phyloP scores from a whole-genome alignment of 2,888 invertebrate genomes.

The Tinea semifulvella region DNA sequence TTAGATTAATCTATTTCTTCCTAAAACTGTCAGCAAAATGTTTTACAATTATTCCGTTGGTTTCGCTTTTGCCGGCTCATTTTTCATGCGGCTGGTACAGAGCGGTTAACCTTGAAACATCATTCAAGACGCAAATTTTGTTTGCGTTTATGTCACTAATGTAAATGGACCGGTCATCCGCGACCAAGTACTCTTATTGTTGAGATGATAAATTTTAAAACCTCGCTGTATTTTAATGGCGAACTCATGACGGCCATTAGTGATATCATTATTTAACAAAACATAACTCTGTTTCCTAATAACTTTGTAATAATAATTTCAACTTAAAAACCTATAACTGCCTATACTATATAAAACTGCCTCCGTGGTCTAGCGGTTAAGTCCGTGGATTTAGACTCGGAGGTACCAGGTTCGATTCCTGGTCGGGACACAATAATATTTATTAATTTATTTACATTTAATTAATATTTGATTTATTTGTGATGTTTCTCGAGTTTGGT shows the following conservation, averaged over 20 bases:
- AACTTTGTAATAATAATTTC: too few species aligned
- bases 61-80: conserved; percentile 6
- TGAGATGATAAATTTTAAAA: conserved; percentile 1
- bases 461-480: too few species aligned
- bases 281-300: too few species aligned
- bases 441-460: too few species aligned
- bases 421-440: too few species aligned
- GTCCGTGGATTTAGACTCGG: too few species aligned
- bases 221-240: neutral
- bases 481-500: too few species aligned
- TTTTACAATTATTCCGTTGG: conserved; percentile 3
- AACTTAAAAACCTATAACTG: too few species aligned
- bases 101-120: conserved; percentile 10
- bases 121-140: conserved; percentile 9
- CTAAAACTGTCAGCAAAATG: neutral
- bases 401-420: too few species aligned
- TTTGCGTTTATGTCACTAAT: conserved; percentile 13
- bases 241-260: neutral
- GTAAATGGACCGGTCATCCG: conserved; percentile 17
- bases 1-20: neutral
- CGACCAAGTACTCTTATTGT: conserved; percentile 17
- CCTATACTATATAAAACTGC: too few species aligned
- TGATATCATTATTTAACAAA: conserved; percentile 2
- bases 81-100: conserved; percentile 4
- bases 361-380: too few species aligned